A percentile compares a stretch with the other conserved stretches of the same genome.
Conservation (phyloP, 2,113 vertebrate species). For the Amphiprion ocellaris region DNA sequence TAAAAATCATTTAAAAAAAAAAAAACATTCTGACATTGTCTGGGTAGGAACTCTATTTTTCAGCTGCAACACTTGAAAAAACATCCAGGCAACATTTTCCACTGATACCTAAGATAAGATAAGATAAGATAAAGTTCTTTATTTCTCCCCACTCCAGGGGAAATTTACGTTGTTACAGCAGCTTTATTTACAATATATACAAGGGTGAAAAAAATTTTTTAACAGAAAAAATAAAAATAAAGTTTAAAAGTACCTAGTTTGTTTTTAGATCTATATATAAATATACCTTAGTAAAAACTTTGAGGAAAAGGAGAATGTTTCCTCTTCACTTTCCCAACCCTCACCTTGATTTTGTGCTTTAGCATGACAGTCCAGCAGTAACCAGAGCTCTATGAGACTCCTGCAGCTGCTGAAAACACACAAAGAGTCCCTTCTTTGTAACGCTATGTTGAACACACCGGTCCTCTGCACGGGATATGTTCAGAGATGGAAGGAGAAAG, state of each 20-base stretch:
- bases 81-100: neutral
- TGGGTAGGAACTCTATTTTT: neutral
- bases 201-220: too few species aligned
- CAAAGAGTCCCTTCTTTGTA: constrained; percentile 58
- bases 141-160: too few species aligned
- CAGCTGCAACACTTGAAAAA: neutral
- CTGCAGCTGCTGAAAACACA: constrained; percentile 46
- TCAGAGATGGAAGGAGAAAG: constrained; percentile 54
- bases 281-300: neutral
- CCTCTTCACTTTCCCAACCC: neutral
- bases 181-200: too few species aligned
- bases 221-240: too few species aligned
- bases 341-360: constrained; percentile 61
- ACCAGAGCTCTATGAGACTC: constrained; percentile 34
- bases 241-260: too few species aligned
- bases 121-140: too few species aligned
- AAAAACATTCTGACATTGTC: too few species aligned
- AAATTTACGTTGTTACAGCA: too few species aligned
- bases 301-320: constrained; percentile 17
- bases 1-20: too few species aligned
- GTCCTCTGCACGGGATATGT: constrained; percentile 44
- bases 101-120: too few species aligned
- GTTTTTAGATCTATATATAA: neutral
- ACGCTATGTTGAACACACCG: constrained; percentile 49
- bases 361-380: constrained; percentile 31